Evolutionary conservation across 2,797 vertebrate genomes (phyloP).

Genomic region (Betta splendens): DNA sequence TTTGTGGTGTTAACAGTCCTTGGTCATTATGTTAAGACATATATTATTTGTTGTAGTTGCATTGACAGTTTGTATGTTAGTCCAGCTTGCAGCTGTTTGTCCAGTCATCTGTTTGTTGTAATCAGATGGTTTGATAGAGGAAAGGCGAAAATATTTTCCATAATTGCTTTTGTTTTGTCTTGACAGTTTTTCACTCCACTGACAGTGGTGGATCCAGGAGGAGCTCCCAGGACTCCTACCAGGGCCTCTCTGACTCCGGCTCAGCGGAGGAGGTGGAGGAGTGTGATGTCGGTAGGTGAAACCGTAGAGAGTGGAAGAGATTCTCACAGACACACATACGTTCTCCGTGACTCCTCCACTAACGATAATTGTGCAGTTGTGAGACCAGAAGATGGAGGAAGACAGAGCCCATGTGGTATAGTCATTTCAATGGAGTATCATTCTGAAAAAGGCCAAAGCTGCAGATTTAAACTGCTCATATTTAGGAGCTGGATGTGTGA

Average conservation of each 20-base stretch:
- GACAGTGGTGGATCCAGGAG: slow-evolving; percentile 89
- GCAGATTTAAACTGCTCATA: background rate
- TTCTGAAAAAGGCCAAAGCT: background rate
- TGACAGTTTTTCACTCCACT: slow-evolving; percentile 84
- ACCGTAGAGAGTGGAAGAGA: slow-evolving; percentile 44
- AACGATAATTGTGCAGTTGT: too few relatives aligned
- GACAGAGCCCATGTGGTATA: too few relatives aligned
- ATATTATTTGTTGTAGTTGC: background rate
- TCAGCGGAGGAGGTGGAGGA: slow-evolving; percentile 92
- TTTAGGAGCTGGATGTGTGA: too few relatives aligned
- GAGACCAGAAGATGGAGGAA: too few relatives aligned
- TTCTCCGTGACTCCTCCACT: background rate
- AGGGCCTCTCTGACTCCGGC: slow-evolving; percentile 87
- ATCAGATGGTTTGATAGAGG: background rate
- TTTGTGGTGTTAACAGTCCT: background rate
- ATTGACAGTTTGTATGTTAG: background rate
- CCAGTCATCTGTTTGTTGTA: too few relatives aligned
- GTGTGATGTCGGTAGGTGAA: slow-evolving; percentile 91
- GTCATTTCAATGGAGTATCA: too few relatives aligned
- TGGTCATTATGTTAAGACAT: too few relatives aligned
- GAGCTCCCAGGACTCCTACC: slow-evolving; percentile 89
- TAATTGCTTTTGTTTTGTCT: background rate
- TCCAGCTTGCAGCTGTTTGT: too few relatives aligned
- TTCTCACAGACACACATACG: background rate
- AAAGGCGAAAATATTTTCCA: background rate